Conservation (phyloP, 2,113 vertebrate genomes). For the Stictonetta naevosa region DNA sequence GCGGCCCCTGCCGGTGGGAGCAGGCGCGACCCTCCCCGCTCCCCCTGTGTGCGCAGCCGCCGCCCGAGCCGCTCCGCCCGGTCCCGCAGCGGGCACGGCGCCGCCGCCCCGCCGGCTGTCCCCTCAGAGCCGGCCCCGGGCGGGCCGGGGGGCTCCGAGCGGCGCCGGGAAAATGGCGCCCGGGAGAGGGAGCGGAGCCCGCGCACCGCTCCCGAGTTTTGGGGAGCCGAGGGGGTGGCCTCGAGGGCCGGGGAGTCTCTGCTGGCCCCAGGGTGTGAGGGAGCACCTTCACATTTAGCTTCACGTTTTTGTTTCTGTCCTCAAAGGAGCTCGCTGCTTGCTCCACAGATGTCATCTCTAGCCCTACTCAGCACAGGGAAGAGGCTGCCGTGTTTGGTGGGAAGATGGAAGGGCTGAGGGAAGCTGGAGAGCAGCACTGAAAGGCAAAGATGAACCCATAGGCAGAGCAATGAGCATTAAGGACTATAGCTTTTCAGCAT, state of each 20-base stretch:
- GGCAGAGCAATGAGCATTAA: not conserved
- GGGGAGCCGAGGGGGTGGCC: not conserved
- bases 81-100: not conserved
- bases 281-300: not conserved
- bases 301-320: not conserved
- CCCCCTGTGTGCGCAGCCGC: not conserved
- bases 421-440: not conserved
- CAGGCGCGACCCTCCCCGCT: not conserved
- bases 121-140: not conserved
- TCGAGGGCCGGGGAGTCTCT: accelerated
- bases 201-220: not conserved
- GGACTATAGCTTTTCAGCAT: not conserved
- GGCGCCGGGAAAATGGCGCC: not conserved
- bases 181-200: too few species aligned
- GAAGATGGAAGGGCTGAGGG: not conserved
- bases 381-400: not conserved
- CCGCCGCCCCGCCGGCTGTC: not conserved
- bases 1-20: not conserved
- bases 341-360: not conserved
- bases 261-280: accelerated
- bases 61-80: not conserved
- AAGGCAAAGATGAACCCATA: not conserved
- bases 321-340: not conserved
- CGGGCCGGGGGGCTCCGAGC: too few species aligned
- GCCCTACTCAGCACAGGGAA: not conserved